Evolutionary conservation across 2,113 vertebrate genomes (phyloP).

Genomic region (Indicator indicator): DNA sequence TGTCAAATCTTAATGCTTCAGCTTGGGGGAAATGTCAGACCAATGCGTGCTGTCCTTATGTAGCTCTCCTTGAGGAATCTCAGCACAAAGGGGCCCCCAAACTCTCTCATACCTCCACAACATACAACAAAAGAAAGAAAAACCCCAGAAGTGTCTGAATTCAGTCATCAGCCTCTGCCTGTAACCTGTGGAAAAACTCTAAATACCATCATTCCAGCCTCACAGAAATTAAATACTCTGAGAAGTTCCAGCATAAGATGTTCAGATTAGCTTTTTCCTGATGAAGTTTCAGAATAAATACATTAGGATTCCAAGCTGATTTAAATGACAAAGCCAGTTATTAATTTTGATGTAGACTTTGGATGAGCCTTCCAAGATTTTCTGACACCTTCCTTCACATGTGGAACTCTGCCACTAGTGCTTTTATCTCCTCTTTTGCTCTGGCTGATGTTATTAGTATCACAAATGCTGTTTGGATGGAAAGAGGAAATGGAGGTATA

Average conservation of each 20-base stretch:
- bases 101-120: not conserved
- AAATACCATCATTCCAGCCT: not conserved
- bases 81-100: not conserved
- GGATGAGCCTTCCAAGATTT: conserved; percentile 31
- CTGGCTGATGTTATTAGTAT: conserved; percentile 50
- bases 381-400: conserved; percentile 57
- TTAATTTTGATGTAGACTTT: conserved; percentile 40
- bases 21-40: not conserved
- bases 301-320: not conserved
- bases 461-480: conserved; percentile 58
- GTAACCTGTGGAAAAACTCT: not conserved
- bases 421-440: conserved; percentile 64
- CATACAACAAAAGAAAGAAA: not conserved
- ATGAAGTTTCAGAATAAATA: not conserved
- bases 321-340: conserved; percentile 23
- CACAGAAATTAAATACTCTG: not conserved
- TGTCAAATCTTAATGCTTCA: not conserved
- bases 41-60: not conserved
- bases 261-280: not conserved
- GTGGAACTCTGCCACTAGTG: conserved; percentile 67
- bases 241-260: fast-evolving
- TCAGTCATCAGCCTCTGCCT: not conserved
- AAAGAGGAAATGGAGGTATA: conserved; percentile 59
- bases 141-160: not conserved
- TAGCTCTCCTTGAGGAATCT: not conserved